Conservation (phyloP, 2,797 vertebrate species). For the Pangasius sanitwongsei region DNA sequence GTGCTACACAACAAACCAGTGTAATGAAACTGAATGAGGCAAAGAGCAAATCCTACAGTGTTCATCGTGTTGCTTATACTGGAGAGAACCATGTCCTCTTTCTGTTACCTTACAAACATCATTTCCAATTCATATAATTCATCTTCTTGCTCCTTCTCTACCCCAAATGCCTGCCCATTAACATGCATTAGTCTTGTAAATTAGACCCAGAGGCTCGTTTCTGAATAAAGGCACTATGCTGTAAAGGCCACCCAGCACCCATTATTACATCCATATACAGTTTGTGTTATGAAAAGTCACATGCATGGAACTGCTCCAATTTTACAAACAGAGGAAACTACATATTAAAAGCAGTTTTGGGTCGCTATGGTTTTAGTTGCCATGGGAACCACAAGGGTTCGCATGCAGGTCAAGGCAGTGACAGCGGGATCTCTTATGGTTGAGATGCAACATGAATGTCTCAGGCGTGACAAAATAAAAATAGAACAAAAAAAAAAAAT, state of each 20-base stretch:
- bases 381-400: conserved; percentile 56
- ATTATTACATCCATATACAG: conserved; percentile 21
- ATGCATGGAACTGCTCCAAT: conserved; percentile 30
- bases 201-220: conserved; percentile 53
- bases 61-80: conserved; percentile 10
- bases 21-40: conserved; percentile 38
- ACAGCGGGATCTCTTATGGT: conserved; percentile 42
- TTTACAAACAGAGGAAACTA: conserved; percentile 20
- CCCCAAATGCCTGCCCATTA: neutral
- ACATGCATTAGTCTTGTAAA: conserved; percentile 46
- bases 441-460: conserved; percentile 56
- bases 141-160: conserved; percentile 6
- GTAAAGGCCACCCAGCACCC: conserved; percentile 58
- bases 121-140: conserved; percentile 21
- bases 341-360: conserved; percentile 43
- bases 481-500: neutral
- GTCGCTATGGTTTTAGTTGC: conserved; percentile 43
- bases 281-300: conserved; percentile 26
- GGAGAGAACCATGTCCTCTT: conserved; percentile 23
- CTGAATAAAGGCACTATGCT: conserved; percentile 71
- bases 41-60: conserved; percentile 33
- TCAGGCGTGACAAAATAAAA: conserved; percentile 34
- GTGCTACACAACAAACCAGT: conserved; percentile 48
- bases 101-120: conserved; percentile 19
- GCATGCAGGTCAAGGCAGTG: conserved; percentile 62